These are phyloP conservation scores for Acanthurus leucopareius DNA, from an alignment of 2,797 vertebrate genomes.

Conservation along the genomic window DNA sequence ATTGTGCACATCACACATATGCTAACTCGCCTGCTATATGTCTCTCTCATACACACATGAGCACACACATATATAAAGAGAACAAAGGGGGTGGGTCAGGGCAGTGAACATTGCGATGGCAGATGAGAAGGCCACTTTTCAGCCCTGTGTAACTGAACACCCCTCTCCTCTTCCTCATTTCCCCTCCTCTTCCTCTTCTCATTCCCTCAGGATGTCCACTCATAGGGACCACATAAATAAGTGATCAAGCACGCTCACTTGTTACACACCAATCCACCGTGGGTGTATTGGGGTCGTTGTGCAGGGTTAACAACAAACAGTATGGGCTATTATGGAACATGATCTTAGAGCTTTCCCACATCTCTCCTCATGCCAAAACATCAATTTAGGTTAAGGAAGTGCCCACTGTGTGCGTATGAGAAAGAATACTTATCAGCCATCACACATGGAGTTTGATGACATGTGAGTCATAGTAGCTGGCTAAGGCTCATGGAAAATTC, in stretches of 20 bases:
- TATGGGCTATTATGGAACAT: conserved; percentile 53
- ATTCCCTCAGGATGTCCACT: conserved; percentile 75
- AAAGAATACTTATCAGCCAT: conserved; percentile 63
- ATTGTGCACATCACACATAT: conserved; percentile 34
- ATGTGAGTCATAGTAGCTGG: conserved; percentile 66
- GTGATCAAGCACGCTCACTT: conserved; percentile 76
- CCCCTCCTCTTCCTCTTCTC: conserved; percentile 61
- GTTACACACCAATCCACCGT: conserved; percentile 55
- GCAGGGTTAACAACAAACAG: conserved; percentile 59
- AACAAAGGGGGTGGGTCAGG: conserved; percentile 64
- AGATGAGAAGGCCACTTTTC: conserved; percentile 68
- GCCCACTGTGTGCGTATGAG: conserved; percentile 15
- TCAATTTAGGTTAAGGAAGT: conserved; percentile 62
- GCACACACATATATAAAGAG: conserved; percentile 15
- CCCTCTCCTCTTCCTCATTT: conserved; percentile 59
- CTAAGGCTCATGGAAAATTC: conserved; percentile 71
- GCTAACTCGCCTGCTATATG: conserved; percentile 12
- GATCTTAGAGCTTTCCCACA: conserved; percentile 43
- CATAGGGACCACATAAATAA: conserved; percentile 78
- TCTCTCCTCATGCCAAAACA: conserved; percentile 56
- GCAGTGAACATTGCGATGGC: conserved; percentile 56
- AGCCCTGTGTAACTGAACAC: conserved; percentile 64
- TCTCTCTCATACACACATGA: conserved; percentile 5
- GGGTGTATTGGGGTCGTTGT: conserved; percentile 24
- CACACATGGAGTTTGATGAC: conserved; percentile 70